Evolutionary conservation across 2,888 invertebrate species (phyloP).

Genomic region (Dexiosoma caninum): DNA sequence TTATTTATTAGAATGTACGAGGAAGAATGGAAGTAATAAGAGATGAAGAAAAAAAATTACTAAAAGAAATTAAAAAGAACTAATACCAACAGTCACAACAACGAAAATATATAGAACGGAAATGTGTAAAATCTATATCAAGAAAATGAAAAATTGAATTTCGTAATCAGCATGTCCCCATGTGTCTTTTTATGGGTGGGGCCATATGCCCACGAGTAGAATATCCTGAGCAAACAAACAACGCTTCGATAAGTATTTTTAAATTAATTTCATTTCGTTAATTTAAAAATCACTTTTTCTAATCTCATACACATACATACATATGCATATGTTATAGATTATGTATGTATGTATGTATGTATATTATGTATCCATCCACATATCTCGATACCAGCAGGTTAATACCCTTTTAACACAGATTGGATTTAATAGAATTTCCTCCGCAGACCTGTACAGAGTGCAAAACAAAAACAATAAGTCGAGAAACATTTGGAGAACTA

Average conservation of each 20-base stretch:
- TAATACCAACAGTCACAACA: background rate
- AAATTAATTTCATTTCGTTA: background rate
- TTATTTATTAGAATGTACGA: slow-evolving; percentile 14
- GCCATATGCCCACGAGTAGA: background rate
- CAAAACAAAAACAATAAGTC: no score
- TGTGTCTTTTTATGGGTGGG: slow-evolving; percentile 20
- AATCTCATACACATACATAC: no score
- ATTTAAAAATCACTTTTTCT: no score
- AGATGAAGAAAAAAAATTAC: background rate
- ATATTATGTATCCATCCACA: no score
- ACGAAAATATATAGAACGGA: slow-evolving; percentile 4
- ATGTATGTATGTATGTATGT: no score
- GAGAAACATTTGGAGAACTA: no score
- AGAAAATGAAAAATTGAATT: background rate
- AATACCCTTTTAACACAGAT: no score
- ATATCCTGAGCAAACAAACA: background rate
- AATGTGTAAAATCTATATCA: background rate
- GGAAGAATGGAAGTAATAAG: slow-evolving; percentile 14
- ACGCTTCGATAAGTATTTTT: background rate
- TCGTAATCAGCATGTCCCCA: background rate
- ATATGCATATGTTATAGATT: no score
- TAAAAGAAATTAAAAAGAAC: background rate
- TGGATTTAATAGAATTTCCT: no score
- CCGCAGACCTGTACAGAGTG: no score
- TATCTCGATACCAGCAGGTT: no score